Conservation (phyloP, 2,888 invertebrate species). For the Agrotis puta region DNA sequence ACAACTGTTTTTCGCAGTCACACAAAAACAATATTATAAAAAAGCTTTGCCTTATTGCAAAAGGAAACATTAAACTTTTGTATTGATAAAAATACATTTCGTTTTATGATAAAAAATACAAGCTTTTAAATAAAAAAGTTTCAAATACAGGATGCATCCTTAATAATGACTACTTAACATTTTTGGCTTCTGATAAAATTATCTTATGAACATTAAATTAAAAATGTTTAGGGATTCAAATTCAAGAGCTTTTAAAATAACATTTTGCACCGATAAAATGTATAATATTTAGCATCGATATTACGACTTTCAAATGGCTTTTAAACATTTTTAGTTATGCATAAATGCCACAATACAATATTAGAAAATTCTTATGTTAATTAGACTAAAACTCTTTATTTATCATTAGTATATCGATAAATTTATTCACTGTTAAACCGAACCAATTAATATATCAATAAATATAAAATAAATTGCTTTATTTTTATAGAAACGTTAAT, state of each 20-base stretch:
- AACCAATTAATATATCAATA: slow-evolving; percentile 25
- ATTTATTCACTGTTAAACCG: slow-evolving; percentile 13
- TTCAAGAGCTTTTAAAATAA: slow-evolving; percentile 3
- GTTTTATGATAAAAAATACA: background rate
- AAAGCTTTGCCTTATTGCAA: slow-evolving; percentile 1
- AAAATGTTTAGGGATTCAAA: slow-evolving; percentile 12
- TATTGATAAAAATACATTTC: slow-evolving; percentile 5
- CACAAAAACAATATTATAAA: too few species aligned
- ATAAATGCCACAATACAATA: slow-evolving; percentile 17
- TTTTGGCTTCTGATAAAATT: slow-evolving; percentile 28
- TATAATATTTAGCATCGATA: slow-evolving; percentile 2
- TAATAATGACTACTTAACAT: slow-evolving; percentile 34
- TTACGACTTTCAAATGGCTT: slow-evolving; percentile 8
- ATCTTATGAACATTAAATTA: slow-evolving; percentile 32
- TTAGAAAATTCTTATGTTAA: slow-evolving; percentile 27
- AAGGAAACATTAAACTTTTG: slow-evolving; percentile 12
- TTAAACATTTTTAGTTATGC: slow-evolving; percentile 8
- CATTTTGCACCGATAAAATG: background rate
- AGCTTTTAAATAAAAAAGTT: slow-evolving; percentile 6
- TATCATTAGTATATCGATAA: slow-evolving; percentile 18
- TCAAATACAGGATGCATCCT: slow-evolving; percentile 5
- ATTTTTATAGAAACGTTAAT: slow-evolving; percentile 22
- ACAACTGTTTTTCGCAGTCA: too few species aligned
- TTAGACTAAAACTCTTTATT: background rate
- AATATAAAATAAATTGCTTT: slow-evolving; percentile 42